phyloP scores from a whole-genome alignment of 1,140 invertebrate species.

The Drosophila sucinea region DNA sequence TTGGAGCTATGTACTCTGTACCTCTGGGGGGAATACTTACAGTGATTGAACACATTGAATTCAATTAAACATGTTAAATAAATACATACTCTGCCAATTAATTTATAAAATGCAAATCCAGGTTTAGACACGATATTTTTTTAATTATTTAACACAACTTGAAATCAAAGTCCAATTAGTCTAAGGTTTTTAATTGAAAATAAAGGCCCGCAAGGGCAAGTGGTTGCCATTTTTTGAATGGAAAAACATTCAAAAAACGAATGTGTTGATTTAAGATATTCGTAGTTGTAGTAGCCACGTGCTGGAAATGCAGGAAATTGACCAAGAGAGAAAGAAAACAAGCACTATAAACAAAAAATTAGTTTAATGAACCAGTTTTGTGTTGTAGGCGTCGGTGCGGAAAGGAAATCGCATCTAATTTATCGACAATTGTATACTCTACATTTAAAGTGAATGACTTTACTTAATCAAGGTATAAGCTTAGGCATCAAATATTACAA shows the following conservation, averaged over 20 bases:
- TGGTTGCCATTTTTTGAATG: conserved; percentile 25
- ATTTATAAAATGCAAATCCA: conserved; percentile 44
- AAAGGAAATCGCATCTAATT: not conserved
- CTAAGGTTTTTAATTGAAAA: conserved; percentile 36
- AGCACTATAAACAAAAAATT: conserved; percentile 38
- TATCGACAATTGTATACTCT: conserved; percentile 13
- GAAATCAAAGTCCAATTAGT: conserved; percentile 42
- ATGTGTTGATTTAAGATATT: not conserved
- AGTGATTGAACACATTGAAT: conserved; percentile 8
- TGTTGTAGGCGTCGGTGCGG: conserved; percentile 35
- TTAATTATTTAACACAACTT: conserved; percentile 25
- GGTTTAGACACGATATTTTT: conserved; percentile 40
- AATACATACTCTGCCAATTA: conserved; percentile 17
- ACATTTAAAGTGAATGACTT: too few species aligned
- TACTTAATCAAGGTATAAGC: too few species aligned
- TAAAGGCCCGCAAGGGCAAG: conserved; percentile 37
- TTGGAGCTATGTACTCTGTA: not conserved
- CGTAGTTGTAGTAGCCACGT: conserved; percentile 33
- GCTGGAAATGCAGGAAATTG: conserved; percentile 48
- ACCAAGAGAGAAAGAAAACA: not conserved
- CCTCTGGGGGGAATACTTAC: too few species aligned
- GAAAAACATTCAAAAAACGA: conserved; percentile 43
- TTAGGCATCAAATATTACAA: too few species aligned
- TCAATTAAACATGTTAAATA: conserved; percentile 21
- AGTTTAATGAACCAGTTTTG: conserved; percentile 45